A percentile compares a stretch with the other conserved stretches of the same genome.
These are phyloP conservation scores for Gymnosoma rotundatum DNA, from an alignment of 2,888 invertebrate genomes.

Conservation along the genomic window DNA sequence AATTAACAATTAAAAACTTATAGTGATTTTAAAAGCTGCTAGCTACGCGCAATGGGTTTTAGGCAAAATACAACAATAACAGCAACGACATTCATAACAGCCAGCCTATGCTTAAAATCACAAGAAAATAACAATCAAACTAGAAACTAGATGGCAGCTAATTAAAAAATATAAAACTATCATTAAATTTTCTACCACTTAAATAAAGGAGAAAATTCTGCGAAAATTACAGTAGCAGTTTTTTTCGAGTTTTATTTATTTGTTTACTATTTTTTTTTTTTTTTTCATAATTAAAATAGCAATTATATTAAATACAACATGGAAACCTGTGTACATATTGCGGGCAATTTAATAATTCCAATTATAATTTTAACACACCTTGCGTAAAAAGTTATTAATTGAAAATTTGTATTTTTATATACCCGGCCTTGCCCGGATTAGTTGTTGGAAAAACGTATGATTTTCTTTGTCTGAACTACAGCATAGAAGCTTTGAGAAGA, in stretches of 20 bases:
- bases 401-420: no score
- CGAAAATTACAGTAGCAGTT: constrained; percentile 31
- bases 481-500: no score
- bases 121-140: constrained; percentile 10
- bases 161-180: constrained; percentile 62
- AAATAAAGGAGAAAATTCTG: constrained; percentile 56
- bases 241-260: background rate
- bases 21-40: constrained; percentile 31
- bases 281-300: constrained; percentile 19
- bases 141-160: constrained; percentile 35
- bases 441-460: no score
- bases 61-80: constrained; percentile 33
- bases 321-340: no score
- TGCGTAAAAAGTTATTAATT: no score
- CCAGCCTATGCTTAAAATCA: constrained; percentile 26
- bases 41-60: constrained; percentile 42
- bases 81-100: constrained; percentile 43
- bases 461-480: no score
- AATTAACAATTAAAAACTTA: constrained; percentile 27
- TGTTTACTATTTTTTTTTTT: background rate
- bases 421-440: no score
- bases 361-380: no score
- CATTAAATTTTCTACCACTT: constrained; percentile 37
- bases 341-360: no score
- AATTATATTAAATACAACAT: no score